Conservation (phyloP, 1,140 invertebrate species). For the Caenorhabditis inopinata region DNA sequence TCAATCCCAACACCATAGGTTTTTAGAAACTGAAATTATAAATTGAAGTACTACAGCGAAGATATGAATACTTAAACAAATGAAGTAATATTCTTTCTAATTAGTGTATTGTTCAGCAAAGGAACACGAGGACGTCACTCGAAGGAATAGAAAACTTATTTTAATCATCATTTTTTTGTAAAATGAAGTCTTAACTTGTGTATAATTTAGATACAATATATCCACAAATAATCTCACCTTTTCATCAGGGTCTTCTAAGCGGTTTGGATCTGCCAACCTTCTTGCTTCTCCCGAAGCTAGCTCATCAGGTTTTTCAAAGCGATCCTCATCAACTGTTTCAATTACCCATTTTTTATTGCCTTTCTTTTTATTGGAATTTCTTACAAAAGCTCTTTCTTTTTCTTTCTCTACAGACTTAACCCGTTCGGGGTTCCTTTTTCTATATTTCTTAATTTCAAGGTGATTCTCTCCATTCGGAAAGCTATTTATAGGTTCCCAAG, state of each 20-base stretch:
- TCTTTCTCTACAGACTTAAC: neutral
- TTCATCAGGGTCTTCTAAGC: neutral
- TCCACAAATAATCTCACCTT: too few relatives aligned
- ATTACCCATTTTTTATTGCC: neutral
- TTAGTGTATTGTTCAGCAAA: too few relatives aligned
- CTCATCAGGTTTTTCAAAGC: neutral
- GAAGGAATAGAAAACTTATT: too few relatives aligned
- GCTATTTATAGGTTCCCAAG: neutral
- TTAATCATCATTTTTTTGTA: too few relatives aligned
- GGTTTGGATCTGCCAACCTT: neutral
- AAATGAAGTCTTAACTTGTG: too few relatives aligned
- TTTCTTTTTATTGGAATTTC: too few relatives aligned
- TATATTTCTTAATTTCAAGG: neutral
- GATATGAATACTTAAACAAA: too few relatives aligned
- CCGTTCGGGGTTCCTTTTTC: neutral
- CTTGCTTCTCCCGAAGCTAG: neutral
- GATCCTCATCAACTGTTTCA: neutral
- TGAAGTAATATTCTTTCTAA: too few relatives aligned
- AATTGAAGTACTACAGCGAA: too few relatives aligned
- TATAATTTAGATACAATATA: neutral
- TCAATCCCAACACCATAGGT: neutral
- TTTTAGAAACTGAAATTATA: constrained; percentile 7
- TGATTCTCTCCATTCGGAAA: neutral
- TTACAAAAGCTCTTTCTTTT: neutral
- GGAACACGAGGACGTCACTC: too few relatives aligned